A percentile compares a stretch with the other conserved stretches of the same genome.
Evolutionary conservation across 2,888 invertebrate species (phyloP).

Genomic region (Pardosa pseudoannulata): DNA sequence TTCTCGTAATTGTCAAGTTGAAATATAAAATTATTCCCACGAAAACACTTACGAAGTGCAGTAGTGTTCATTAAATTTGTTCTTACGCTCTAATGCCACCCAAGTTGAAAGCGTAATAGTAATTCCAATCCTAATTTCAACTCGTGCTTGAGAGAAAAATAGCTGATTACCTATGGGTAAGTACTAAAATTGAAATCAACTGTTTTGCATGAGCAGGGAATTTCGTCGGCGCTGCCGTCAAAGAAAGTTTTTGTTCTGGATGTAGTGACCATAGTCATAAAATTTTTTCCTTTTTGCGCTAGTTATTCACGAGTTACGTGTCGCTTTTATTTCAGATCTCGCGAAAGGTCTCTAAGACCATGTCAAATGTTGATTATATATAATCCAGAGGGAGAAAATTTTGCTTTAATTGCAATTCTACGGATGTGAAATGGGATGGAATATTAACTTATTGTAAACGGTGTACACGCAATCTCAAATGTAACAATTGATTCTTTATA

Average conservation of each 20-base stretch:
- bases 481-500: no score
- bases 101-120: slow-evolving; percentile 38
- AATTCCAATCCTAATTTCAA: slow-evolving; percentile 14
- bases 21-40: no score
- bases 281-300: background rate
- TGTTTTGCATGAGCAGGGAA: background rate
- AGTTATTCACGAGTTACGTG: background rate
- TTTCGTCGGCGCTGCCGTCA: background rate
- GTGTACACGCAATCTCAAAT: no score
- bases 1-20: no score
- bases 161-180: background rate
- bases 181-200: background rate
- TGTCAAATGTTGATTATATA: background rate
- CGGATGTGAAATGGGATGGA: no score
- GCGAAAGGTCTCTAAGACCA: background rate
- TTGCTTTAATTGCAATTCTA: no score
- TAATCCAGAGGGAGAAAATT: no score
- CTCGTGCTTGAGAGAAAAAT: background rate
- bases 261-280: background rate
- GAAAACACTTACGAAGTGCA: no score
- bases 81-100: slow-evolving; percentile 28
- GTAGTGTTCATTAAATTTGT: background rate
- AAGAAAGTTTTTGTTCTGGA: background rate
- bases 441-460: no score
- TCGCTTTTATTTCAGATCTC: background rate